A percentile compares a stretch with the other conserved stretches of the same genome.
Evolutionary conservation across 2,888 invertebrate species (phyloP).

Genomic region (Eretmocerus hayati): DNA sequence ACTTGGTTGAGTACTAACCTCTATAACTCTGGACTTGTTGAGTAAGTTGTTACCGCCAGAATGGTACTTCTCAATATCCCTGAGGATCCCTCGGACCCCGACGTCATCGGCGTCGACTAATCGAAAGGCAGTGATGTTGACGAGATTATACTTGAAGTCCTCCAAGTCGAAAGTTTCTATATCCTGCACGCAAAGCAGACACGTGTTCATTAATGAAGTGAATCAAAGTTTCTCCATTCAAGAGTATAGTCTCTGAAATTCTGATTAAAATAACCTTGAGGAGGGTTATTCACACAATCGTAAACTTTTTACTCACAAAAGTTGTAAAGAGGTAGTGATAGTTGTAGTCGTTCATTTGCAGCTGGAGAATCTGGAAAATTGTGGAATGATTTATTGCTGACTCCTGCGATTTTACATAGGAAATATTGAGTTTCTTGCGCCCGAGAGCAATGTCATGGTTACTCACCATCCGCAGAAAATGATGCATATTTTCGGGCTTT

Average conservation of each 20-base stretch:
- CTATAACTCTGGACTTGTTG: conserved; percentile 49
- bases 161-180: conserved; percentile 62
- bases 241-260: no score
- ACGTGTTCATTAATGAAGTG: no score
- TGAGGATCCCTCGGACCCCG: conserved; percentile 59
- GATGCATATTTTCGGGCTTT: conserved; percentile 62
- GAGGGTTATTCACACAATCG: no score
- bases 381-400: no score
- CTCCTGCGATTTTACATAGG: no score
- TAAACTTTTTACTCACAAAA: conserved; percentile 48
- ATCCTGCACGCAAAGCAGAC: no score
- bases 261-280: no score
- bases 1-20: conserved; percentile 48
- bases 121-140: conserved; percentile 69
- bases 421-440: no score
- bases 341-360: conserved; percentile 80
- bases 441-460: no score
- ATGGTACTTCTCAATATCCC: conserved; percentile 65
- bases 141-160: conserved; percentile 69
- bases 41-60: conserved; percentile 48
- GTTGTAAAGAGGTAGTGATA: conserved; percentile 78
- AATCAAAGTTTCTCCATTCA: no score
- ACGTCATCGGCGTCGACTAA: conserved; percentile 64
- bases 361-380: conserved; percentile 62
- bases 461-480: conserved; percentile 70